Conservation (phyloP, 2,797 vertebrate genomes). For the Malurus splendens region DNA sequence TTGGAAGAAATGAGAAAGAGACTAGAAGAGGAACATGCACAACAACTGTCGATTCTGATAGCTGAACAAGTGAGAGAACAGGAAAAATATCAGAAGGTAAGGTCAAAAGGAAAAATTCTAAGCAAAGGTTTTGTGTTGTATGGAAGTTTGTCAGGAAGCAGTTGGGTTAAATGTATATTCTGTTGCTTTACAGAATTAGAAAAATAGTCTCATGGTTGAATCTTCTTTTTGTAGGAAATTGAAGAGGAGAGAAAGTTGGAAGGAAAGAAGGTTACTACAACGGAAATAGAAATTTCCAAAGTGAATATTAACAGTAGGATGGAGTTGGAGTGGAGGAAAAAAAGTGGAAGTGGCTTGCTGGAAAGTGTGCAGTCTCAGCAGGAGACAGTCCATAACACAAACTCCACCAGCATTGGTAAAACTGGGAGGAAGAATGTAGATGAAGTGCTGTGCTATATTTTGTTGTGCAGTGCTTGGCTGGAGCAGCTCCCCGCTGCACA, state of each 20-base stretch:
- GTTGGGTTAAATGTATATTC: not conserved
- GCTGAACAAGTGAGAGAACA: slow-evolving; percentile 90
- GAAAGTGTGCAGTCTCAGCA: slow-evolving; percentile 65
- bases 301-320: slow-evolving; percentile 43
- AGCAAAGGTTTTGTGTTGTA: not conserved
- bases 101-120: not conserved
- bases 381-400: slow-evolving; percentile 55
- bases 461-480: not conserved
- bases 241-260: slow-evolving; percentile 70
- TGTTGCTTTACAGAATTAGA: not conserved
- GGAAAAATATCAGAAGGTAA: slow-evolving; percentile 81
- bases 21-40: slow-evolving; percentile 85
- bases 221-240: slow-evolving; percentile 68
- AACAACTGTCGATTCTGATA: slow-evolving; percentile 84
- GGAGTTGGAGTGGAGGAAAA: slow-evolving; percentile 70
- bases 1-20: slow-evolving; percentile 87
- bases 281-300: slow-evolving; percentile 44
- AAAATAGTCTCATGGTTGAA: not conserved
- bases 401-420: slow-evolving; percentile 66
- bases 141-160: not conserved
- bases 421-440: not conserved
- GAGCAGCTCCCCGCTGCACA: not conserved
- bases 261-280: slow-evolving; percentile 46
- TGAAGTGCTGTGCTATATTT: not conserved
- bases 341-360: slow-evolving; percentile 47